Base-by-base conservation (phyloP, 2,888 invertebrate genomes). In the Pantelozetes paolii region DNA sequence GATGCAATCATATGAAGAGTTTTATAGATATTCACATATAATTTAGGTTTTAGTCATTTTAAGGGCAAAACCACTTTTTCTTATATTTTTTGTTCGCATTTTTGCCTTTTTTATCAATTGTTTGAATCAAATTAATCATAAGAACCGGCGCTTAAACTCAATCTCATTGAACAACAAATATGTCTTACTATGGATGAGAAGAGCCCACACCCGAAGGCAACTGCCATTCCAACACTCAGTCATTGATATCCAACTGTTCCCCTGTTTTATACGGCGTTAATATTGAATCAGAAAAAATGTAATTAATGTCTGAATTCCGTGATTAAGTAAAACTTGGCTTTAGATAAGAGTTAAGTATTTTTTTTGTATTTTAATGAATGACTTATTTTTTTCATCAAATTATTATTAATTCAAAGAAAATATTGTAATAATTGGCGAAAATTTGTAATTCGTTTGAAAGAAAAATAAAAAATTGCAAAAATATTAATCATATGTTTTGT, bases 91-190 rank as follows among this genome's bases (percentile, higher is more conserved):
- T 15, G 18, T 13, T 45, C 45, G 11, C 45, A 18, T 45, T 13
- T 45, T 54, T 50, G n/a, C 15, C 26, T 26, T 54, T 11, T 23
- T 26, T 13, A 23, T 54, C 45, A 45, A 45, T 54, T 26, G n/a
- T 26, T n/a, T 54, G 54, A 54, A 54, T 54, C 54, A 54, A 54
- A 54, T 54, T 54, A 54, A 54, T 54, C 54, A 54, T 9, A 54
- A 54, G 6, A 26, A 54, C 11, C 26, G 54, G 15, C 18, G 45
- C 18, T 20, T 54, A 54, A 54, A 54, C 54, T 9, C n/a, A 11
- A 26, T 5, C 26, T 26, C 23, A 54, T 15, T 26, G 23, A 54
- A 54, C 54, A 26, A 2, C 26, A 54, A 54, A 26, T 54, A 26
- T 54, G 54, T 54, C 6, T 15, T 15, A 45, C 8, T 11, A 45